Evolutionary conservation across 2,797 vertebrate genomes (phyloP).

Genomic region (Chloroceryle inda): DNA sequence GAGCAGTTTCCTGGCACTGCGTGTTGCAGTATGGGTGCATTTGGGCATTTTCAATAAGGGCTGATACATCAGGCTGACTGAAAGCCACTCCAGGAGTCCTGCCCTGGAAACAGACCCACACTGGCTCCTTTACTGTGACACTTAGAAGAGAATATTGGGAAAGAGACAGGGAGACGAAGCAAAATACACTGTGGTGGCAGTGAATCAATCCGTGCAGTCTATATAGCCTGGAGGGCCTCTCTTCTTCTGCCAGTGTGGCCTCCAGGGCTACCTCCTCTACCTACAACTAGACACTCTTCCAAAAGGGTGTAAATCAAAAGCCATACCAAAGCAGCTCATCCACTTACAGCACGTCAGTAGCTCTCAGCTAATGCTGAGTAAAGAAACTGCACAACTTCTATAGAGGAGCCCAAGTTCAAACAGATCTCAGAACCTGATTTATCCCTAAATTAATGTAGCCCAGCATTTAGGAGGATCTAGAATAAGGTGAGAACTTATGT

Average conservation of each 20-base stretch:
- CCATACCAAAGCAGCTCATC: not conserved
- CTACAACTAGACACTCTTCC: not conserved
- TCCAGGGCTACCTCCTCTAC: not conserved
- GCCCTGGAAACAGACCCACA: not conserved
- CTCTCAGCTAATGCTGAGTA: not conserved
- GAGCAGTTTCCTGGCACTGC: not conserved
- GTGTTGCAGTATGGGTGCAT: not conserved
- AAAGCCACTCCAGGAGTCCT: not conserved
- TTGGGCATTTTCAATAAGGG: not conserved
- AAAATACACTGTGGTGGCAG: not conserved
- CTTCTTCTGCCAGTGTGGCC: not conserved
- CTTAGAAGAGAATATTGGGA: constrained; percentile 34
- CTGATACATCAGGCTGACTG: not conserved
- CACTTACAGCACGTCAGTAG: not conserved
- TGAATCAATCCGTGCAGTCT: not conserved
- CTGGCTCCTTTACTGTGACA: not conserved
- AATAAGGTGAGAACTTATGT: not conserved
- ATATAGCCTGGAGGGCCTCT: not conserved
- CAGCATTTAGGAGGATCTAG: not conserved
- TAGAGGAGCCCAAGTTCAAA: not conserved
- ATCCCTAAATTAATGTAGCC: not conserved
- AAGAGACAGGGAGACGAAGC: not conserved
- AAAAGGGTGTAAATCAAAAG: not conserved
- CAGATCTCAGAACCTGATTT: not conserved
- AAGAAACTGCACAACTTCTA: not conserved